Base-by-base conservation (phyloP, 2,113 vertebrate species). In the Anoplopoma fimbria region DNA sequence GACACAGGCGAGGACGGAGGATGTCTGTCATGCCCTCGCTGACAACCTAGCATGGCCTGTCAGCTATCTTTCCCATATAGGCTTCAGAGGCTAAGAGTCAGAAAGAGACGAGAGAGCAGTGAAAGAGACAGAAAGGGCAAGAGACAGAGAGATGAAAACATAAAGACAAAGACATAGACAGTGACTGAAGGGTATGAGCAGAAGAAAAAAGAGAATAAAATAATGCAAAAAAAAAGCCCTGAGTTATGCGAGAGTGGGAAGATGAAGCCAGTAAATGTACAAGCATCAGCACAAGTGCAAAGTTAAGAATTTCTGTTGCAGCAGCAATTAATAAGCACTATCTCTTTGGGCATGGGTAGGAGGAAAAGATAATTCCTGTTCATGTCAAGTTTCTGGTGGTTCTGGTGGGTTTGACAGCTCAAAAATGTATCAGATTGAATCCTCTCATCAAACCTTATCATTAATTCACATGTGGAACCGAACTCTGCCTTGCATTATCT, bases 251-350 rank as follows among this genome's bases (percentile, higher is more conserved):
- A 77, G 74, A 79, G 63, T 34, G 25, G 40, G 64, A 51, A 71
- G 84, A 92, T 83, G 85, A 75, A 85, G 49, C 71, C 33, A 33
- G 83, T 15, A 51, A 90, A 90, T 90, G 81, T 83, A 79, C 61
- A 61, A 73, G 85, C 88, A 84, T 90, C 87, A 93, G 91, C 89
- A 88, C 36, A 85, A 90, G 81, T 65, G 74, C 27, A 77, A 90
- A 89, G 83, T 89, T 81, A 25, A 23, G 40, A 23, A 64, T 51
- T 89, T 86, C 67, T 81, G 62, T 83, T 82, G 77, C 58, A 68
- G 75, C 77, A 77, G 88, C 83, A 89, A 73, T 91, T 89, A 86
- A 77, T 69, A 69, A 72, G 69, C 38, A 36, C 58, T 75, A 81
- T 88, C 68, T 87, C 31, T 63, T 23, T 57, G 63, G 47, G 81